Evolutionary conservation across 2,888 invertebrate species (phyloP).

Genomic region (Globia sparganii): DNA sequence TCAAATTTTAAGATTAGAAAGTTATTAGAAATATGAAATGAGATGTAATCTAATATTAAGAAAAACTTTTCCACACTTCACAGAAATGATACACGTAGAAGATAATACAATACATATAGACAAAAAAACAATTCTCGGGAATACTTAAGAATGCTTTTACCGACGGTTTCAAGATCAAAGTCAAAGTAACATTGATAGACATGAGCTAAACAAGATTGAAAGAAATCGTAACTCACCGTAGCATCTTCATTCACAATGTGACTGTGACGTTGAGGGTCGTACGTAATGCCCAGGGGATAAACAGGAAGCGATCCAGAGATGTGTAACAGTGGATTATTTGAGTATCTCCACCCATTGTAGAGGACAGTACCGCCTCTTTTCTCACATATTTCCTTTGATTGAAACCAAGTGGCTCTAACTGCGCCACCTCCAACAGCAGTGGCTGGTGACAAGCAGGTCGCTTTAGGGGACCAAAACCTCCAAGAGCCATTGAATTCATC

Average conservation of each 20-base stretch:
- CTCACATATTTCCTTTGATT: conserved; percentile 79
- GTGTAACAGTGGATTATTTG: conserved; percentile 77
- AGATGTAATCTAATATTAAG: conserved; percentile 20
- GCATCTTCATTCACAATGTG: conserved; percentile 71
- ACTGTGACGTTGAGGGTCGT: conserved; percentile 70
- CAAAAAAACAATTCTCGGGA: conserved; percentile 39
- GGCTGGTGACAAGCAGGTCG: conserved; percentile 79
- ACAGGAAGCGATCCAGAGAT: conserved; percentile 64
- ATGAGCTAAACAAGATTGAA: conserved; percentile 51
- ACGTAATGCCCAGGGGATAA: conserved; percentile 80
- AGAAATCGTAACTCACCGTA: conserved; percentile 55
- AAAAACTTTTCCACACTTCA: conserved; percentile 19
- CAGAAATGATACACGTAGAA: conserved; percentile 18
- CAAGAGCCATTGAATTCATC: conserved; percentile 69
- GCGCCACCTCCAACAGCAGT: conserved; percentile 75
- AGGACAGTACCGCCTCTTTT: conserved; percentile 78
- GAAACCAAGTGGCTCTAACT: conserved; percentile 84
- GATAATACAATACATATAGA: conserved; percentile 3
- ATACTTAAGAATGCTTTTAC: conserved; percentile 50
- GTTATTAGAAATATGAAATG: conserved; percentile 31
- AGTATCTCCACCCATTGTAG: conserved; percentile 85
- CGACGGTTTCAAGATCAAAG: conserved; percentile 48
- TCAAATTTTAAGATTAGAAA: not conserved
- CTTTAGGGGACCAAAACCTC: conserved; percentile 80
- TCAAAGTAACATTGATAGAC: conserved; percentile 53